Evolutionary conservation across 2,888 invertebrate species (phyloP), one percentile per base, ranked within the genome.

Genomic region (Lithophane socia): DNA sequence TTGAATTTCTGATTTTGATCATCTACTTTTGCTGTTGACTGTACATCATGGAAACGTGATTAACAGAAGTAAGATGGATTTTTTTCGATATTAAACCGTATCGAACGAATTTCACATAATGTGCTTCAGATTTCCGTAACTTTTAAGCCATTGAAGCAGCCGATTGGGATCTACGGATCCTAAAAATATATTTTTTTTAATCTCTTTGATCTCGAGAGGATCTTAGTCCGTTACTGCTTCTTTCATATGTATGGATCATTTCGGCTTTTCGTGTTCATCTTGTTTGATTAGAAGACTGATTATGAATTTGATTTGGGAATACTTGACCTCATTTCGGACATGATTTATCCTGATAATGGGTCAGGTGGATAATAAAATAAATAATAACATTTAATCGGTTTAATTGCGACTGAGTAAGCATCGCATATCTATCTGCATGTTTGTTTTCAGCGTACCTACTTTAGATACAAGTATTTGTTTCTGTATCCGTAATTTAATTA

Each of bases 101-200:
- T 84, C 65, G 77, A 86, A 84, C 70, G 60, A 69, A 75, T 75
- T 81, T 75, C 75, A 56, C 47, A 76, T 83, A 74, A 85, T 73
- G 47, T 77, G 77, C 75, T 73, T 82, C 73, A 75, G 65, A 82
- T 83, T 87, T 77, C 81, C 84, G 80, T 77, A 78, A 86, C 79
- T 75, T 80, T 81, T 73, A 70, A 82, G 65, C 79, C 52, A 83
- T 80, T 82, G 83, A 83, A 78, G 75, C 76, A 82, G 81, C 86
- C 74, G 82, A 79, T 79, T 81, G 80, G 86, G 83, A 80, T 88
- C 81, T 83, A 86, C 84, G 79, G 83, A 85, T 86, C 65, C 73
- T 81, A 79, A 80, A 82, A 83, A 84, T 88, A 84, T 88, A 88
- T 87, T 86, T 88, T 88, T 37, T 87, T 85, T 85, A 87, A 88